phyloP scores from a whole-genome alignment of 2,888 invertebrate genomes.

The Quadroppia sp. region DNA sequence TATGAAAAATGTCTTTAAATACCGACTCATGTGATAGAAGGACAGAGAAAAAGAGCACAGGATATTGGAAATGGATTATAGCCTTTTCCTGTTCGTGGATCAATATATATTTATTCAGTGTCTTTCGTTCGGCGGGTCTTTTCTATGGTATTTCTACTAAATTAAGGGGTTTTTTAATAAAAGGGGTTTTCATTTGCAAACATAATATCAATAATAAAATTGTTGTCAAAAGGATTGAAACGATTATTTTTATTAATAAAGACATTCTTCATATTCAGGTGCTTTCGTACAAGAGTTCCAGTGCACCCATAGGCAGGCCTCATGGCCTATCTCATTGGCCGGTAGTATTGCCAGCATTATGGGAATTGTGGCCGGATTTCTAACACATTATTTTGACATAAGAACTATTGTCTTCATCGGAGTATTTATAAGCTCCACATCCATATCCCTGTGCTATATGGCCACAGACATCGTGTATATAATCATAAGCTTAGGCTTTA shows the following conservation, averaged over 20 bases:
- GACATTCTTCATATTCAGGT: neutral
- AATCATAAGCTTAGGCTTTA: constrained; percentile 42
- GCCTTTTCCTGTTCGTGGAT: constrained; percentile 45
- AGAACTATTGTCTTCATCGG: constrained; percentile 43
- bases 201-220: neutral
- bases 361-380: constrained; percentile 45
- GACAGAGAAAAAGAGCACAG: too few species aligned
- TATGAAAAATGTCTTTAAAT: too few species aligned
- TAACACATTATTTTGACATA: constrained; percentile 43
- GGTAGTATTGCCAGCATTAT: constrained; percentile 37
- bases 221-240: neutral
- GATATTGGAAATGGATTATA: constrained; percentile 37
- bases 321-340: constrained; percentile 44
- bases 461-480: constrained; percentile 43
- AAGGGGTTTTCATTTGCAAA: neutral
- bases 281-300: constrained; percentile 43
- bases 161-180: neutral
- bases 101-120: constrained; percentile 45
- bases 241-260: neutral
- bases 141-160: constrained; percentile 33
- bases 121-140: constrained; percentile 45
- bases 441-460: constrained; percentile 42
- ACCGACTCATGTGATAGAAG: neutral
- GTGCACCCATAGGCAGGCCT: constrained; percentile 44
- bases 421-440: constrained; percentile 36